A percentile compares a stretch with the other conserved stretches of the same genome.
phyloP scores from a whole-genome alignment of 2,113 vertebrate species.

The Carollia perspicillata region DNA sequence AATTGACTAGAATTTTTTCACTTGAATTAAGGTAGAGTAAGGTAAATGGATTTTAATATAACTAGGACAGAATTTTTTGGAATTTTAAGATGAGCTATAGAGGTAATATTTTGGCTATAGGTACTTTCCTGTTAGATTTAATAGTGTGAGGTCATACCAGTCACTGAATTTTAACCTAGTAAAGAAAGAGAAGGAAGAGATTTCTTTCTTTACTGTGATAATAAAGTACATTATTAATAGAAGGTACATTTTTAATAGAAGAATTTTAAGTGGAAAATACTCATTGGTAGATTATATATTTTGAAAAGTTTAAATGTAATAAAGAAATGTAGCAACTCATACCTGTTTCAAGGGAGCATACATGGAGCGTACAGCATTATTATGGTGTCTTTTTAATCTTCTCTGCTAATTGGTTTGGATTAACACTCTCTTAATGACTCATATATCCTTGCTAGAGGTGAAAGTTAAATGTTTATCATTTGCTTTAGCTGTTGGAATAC shows the following conservation, averaged over 20 bases:
- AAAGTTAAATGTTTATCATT: slow-evolving; percentile 49
- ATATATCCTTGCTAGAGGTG: not conserved
- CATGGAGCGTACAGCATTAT: not conserved
- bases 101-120: not conserved
- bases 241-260: not conserved
- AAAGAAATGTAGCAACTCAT: not conserved
- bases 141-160: not conserved
- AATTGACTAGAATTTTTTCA: slow-evolving; percentile 28
- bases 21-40: slow-evolving; percentile 33
- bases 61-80: not conserved
- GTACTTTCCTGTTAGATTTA: slow-evolving; percentile 39
- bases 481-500: slow-evolving; percentile 26
- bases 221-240: not conserved
- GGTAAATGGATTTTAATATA: slow-evolving; percentile 31
- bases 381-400: slow-evolving; percentile 29
- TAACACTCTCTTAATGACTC: slow-evolving; percentile 12
- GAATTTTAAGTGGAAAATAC: slow-evolving; percentile 24
- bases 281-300: slow-evolving; percentile 7
- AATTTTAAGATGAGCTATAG: not conserved
- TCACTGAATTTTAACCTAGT: slow-evolving; percentile 14
- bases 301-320: slow-evolving; percentile 20
- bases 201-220: slow-evolving; percentile 12
- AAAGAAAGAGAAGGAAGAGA: not conserved
- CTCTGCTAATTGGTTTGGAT: slow-evolving; percentile 19
- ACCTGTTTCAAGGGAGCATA: not conserved